phyloP scores from a whole-genome alignment of 1,140 invertebrate species.

The Drosophila willistoni region DNA sequence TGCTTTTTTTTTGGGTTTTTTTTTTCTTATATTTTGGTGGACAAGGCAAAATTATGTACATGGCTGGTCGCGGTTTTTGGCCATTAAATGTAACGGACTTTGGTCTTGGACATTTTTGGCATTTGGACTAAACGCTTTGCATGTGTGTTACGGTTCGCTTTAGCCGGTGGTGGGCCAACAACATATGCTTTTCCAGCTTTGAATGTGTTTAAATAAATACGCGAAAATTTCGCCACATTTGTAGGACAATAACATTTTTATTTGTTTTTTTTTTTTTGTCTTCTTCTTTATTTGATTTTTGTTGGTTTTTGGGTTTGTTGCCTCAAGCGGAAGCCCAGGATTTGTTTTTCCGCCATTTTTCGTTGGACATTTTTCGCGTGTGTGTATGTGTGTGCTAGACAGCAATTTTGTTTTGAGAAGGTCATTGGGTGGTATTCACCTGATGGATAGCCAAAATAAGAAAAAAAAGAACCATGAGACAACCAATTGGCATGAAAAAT shows the following conservation, averaged over 20 bases:
- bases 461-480: neutral
- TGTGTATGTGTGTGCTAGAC: conserved; percentile 37
- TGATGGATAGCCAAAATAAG: neutral
- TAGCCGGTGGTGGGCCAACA: conserved; percentile 44
- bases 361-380: conserved; percentile 64
- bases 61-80: conserved; percentile 54
- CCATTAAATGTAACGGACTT: conserved; percentile 70
- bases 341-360: conserved; percentile 80
- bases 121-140: conserved; percentile 17
- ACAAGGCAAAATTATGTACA: conserved; percentile 73
- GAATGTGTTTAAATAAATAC: conserved; percentile 81
- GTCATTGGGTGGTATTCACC: conserved; percentile 60
- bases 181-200: conserved; percentile 62
- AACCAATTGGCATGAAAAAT: neutral
- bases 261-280: conserved; percentile 20
- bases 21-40: conserved; percentile 7
- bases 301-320: conserved; percentile 39
- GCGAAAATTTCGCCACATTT: conserved; percentile 75
- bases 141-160: neutral
- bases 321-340: conserved; percentile 69
- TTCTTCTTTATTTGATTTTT: conserved; percentile 27
- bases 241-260: conserved; percentile 45
- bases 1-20: conserved; percentile 13
- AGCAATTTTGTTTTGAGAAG: conserved; percentile 58
- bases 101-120: conserved; percentile 49